Conservation (phyloP, 2,888 invertebrate genomes). For the Neria commutata region DNA sequence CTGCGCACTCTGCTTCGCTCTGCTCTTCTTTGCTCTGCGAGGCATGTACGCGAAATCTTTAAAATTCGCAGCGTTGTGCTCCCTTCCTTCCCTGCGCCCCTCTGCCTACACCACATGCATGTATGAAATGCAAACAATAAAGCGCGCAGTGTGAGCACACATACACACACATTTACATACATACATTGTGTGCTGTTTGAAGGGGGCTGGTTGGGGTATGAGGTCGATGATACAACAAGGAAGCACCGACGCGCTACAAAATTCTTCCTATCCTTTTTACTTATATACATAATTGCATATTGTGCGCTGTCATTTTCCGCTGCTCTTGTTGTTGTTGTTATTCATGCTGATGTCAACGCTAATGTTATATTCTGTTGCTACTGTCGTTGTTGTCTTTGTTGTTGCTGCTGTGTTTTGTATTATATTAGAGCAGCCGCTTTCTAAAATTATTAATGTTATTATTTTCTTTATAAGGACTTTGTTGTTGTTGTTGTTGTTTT, state of each 20-base stretch:
- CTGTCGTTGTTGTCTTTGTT: slow-evolving; percentile 7
- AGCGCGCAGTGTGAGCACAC: not conserved
- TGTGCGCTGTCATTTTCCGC: slow-evolving; percentile 50
- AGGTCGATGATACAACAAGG: too few relatives aligned
- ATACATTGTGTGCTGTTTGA: too few relatives aligned
- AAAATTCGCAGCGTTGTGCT: too few relatives aligned
- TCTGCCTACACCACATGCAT: not conserved
- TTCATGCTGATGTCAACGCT: slow-evolving; percentile 1
- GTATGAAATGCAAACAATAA: too few relatives aligned
- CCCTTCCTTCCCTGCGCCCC: too few relatives aligned
- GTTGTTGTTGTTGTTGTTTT: not conserved
- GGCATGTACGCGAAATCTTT: too few relatives aligned
- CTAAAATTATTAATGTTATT: slow-evolving; percentile 17
- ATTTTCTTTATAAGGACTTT: not conserved
- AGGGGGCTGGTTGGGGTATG: too few relatives aligned
- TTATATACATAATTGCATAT: slow-evolving; percentile 55
- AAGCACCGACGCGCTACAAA: not conserved
- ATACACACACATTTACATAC: too few relatives aligned
- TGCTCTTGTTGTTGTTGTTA: slow-evolving; percentile 24
- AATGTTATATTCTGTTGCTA: not conserved
- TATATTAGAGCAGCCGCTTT: slow-evolving; percentile 11
- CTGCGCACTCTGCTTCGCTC: slow-evolving; percentile 8
- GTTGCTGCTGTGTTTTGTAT: slow-evolving; percentile 10
- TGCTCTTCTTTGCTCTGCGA: too few relatives aligned
- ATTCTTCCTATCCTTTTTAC: not conserved